Conservation (phyloP, 1,140 invertebrate species). For the Brachionus paranguensis region DNA sequence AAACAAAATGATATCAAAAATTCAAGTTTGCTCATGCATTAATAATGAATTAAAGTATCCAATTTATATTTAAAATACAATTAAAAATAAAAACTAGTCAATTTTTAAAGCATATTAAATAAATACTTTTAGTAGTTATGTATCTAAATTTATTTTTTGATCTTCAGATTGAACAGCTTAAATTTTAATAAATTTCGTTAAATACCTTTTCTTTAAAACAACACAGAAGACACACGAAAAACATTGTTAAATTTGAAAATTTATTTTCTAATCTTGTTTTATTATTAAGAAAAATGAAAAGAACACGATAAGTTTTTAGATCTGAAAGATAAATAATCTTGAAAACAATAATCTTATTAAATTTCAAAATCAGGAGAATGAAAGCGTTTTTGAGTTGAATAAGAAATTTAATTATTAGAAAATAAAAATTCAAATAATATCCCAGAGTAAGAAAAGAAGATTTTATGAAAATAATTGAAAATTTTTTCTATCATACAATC, state of each 20-base stretch:
- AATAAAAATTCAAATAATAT: background rate
- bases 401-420: constrained; percentile 3
- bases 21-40: background rate
- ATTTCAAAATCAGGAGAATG: background rate
- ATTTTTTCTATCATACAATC: background rate
- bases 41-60: background rate
- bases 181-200: background rate
- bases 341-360: background rate
- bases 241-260: background rate
- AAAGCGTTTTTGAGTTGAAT: background rate
- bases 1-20: background rate
- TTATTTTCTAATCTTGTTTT: background rate
- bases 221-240: background rate
- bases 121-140: too few species aligned
- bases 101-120: background rate
- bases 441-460: background rate
- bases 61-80: background rate
- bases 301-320: background rate
- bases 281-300: background rate
- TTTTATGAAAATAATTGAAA: constrained; percentile 3
- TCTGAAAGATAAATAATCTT: background rate
- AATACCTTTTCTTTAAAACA: background rate
- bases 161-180: background rate
- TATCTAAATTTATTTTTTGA: background rate
- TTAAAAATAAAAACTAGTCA: background rate